Evolutionary conservation across 2,888 invertebrate genomes (phyloP).

Genomic region (Cancer borealis): DNA sequence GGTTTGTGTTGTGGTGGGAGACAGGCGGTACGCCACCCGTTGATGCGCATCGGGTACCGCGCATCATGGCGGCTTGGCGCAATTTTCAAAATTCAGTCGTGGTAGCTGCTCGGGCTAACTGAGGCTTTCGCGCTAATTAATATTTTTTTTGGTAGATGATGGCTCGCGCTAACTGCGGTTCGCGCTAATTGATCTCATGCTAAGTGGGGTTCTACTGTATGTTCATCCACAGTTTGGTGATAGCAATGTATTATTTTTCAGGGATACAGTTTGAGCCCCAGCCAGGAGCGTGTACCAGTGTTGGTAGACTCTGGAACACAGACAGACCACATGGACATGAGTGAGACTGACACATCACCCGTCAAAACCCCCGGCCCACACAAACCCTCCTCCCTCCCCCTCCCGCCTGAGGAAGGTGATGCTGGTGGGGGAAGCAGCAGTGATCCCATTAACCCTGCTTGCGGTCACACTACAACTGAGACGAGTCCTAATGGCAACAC

Average conservation of each 20-base stretch:
- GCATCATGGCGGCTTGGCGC: too few species aligned
- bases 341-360: conserved; percentile 82
- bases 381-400: conserved; percentile 67
- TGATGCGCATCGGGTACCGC: too few species aligned
- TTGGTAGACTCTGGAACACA: conserved; percentile 85
- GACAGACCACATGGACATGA: conserved; percentile 85
- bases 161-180: too few species aligned
- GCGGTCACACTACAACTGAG: conserved; percentile 62
- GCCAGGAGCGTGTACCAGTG: conserved; percentile 70
- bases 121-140: too few species aligned
- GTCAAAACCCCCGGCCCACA: conserved; percentile 70
- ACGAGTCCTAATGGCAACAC: conserved; percentile 81
- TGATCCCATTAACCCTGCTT: conserved; percentile 43
- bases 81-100: too few species aligned
- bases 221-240: conserved; percentile 14
- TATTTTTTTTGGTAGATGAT: too few species aligned
- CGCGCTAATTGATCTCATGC: too few species aligned
- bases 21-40: too few species aligned
- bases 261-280: conserved; percentile 75
- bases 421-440: conserved; percentile 49
- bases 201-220: not conserved
- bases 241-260: not conserved
- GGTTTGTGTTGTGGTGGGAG: too few species aligned
- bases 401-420: conserved; percentile 60
- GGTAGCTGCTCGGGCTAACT: too few species aligned